Evolutionary conservation across 2,888 invertebrate species (phyloP).

Genomic region (Tryphoninae sp.): DNA sequence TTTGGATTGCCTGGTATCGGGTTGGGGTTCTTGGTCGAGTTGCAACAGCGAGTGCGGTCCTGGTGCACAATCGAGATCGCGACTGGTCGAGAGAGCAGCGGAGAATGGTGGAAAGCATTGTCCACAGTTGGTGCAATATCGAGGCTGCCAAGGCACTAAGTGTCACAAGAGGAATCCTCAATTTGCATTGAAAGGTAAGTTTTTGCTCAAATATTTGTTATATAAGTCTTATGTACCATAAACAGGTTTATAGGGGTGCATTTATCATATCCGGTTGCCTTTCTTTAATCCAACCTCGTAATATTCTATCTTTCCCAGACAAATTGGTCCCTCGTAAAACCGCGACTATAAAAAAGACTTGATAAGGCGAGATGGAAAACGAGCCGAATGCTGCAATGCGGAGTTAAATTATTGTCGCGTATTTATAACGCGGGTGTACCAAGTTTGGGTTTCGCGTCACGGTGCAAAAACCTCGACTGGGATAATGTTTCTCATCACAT

Average conservation of each 20-base stretch:
- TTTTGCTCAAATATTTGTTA: not conserved
- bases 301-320: not conserved
- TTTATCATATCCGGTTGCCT: not conserved
- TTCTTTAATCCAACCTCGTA: not conserved
- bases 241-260: too few species aligned
- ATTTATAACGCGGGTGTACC: conserved; percentile 1
- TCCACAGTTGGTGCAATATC: conserved; percentile 89
- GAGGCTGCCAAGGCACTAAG: conserved; percentile 91
- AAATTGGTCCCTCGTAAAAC: conserved; percentile 10
- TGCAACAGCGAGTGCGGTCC: conserved; percentile 93
- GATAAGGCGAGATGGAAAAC: conserved; percentile 6
- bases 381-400: not conserved
- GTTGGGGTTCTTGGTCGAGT: conserved; percentile 92
- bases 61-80: conserved; percentile 89
- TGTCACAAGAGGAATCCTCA: conserved; percentile 88
- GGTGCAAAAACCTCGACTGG: conserved; percentile 37
- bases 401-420: conserved; percentile 27
- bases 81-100: conserved; percentile 87
- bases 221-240: not conserved
- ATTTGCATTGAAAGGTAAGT: conserved; percentile 88
- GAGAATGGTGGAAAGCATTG: conserved; percentile 92
- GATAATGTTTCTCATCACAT: conserved; percentile 41
- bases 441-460: conserved; percentile 30
- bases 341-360: not conserved
- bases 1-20: conserved; percentile 92